Evolutionary conservation across 1,140 invertebrate species (phyloP).

Genomic region (Drosophila truncata): DNA sequence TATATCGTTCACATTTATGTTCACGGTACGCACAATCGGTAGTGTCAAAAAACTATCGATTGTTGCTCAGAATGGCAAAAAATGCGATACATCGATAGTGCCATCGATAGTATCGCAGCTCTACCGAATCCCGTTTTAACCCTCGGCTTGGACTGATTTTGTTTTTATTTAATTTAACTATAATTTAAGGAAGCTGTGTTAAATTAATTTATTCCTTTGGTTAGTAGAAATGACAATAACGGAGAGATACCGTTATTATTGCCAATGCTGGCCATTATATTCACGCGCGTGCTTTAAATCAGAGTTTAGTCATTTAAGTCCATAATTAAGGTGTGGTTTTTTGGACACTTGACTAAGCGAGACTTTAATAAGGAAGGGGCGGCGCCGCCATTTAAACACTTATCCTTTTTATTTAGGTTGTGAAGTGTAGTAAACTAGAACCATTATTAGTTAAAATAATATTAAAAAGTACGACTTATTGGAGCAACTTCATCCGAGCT

Average conservation of each 20-base stretch:
- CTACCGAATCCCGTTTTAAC: no score
- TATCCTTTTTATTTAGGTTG: background rate
- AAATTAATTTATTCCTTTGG: constrained; percentile 24
- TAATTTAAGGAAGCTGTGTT: constrained; percentile 45
- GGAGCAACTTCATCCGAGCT: constrained; percentile 8
- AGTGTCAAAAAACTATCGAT: no score
- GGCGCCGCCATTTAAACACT: constrained; percentile 12
- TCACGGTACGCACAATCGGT: no score
- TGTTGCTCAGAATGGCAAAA: no score
- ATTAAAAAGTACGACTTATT: background rate
- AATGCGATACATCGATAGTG: no score
- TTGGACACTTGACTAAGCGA: constrained; percentile 52
- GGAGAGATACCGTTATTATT: background rate
- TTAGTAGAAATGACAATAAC: background rate
- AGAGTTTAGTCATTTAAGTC: background rate
- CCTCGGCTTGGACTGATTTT: constrained; percentile 46
- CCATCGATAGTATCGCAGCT: no score
- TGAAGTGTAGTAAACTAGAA: background rate
- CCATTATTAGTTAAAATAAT: background rate
- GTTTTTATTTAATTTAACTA: constrained; percentile 64
- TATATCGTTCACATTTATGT: no score
- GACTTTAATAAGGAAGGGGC: constrained; percentile 41
- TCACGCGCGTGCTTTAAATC: background rate
- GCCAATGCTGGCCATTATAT: no score
- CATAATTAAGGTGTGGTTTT: constrained; percentile 75